phyloP scores from a whole-genome alignment of 2,113 vertebrate species.

The Cromileptes altivelis region DNA sequence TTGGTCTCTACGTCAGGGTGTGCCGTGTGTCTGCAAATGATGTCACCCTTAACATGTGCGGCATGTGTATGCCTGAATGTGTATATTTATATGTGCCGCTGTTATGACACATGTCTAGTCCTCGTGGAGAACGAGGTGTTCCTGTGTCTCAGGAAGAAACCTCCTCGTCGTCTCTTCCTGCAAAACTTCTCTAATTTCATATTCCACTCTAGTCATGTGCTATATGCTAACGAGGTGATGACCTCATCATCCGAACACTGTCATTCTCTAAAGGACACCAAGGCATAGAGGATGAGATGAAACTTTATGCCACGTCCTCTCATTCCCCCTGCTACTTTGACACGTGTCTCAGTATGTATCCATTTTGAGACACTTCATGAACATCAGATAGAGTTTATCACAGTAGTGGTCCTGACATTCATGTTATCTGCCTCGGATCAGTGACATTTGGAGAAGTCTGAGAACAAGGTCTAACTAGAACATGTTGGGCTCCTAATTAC shows the following conservation, averaged over 20 bases:
- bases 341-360: not conserved
- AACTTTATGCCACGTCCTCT: not conserved
- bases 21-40: constrained; percentile 5
- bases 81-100: not conserved
- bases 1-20: not conserved
- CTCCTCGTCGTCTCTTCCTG: not conserved
- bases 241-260: constrained; percentile 39
- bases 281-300: not conserved
- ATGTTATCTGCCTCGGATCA: constrained; percentile 10
- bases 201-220: constrained; percentile 34
- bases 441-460: constrained; percentile 15
- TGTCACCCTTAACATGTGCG: not conserved
- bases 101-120: not conserved
- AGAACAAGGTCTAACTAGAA: constrained; percentile 15
- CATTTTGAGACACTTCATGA: constrained; percentile 35
- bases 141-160: not conserved
- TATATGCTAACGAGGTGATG: constrained; percentile 36
- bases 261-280: constrained; percentile 29
- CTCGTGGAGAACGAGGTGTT: not conserved
- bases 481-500: constrained; percentile 45
- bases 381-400: constrained; percentile 17
- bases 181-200: constrained; percentile 23
- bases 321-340: not conserved
- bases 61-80: not conserved
- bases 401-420: constrained; percentile 2